Evolutionary conservation across 2,888 invertebrate species (phyloP).

Genomic region (Thymelicus acteon): DNA sequence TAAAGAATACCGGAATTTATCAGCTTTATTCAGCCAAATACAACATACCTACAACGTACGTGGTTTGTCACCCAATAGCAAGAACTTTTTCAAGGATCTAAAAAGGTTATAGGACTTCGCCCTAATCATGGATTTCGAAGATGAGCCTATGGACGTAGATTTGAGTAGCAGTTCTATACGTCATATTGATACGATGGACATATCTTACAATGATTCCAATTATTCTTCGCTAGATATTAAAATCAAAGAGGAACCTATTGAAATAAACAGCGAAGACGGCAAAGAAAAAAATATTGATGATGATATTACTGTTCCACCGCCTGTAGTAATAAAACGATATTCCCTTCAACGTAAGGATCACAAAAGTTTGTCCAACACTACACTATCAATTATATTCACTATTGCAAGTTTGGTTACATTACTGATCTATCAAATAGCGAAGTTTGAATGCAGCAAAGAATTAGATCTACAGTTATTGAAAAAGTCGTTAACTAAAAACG

Average conservation of each 20-base stretch:
- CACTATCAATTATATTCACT: constrained; percentile 14
- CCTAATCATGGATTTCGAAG: constrained; percentile 19
- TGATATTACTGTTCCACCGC: neutral
- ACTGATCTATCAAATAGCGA: constrained; percentile 46
- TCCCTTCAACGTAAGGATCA: constrained; percentile 14
- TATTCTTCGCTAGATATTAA: constrained; percentile 35
- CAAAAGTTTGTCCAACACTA: constrained; percentile 9
- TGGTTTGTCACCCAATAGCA: too few species aligned
- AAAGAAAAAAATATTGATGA: constrained; percentile 44
- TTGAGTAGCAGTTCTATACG: constrained; percentile 60
- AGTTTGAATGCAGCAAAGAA: constrained; percentile 59
- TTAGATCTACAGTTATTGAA: constrained; percentile 53
- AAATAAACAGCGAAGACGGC: constrained; percentile 39
- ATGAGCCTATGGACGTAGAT: constrained; percentile 78
- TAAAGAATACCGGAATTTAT: too few species aligned
- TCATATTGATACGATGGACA: constrained; percentile 58
- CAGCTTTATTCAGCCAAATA: too few species aligned
- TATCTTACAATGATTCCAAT: constrained; percentile 55
- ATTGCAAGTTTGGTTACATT: constrained; percentile 8
- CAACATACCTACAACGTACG: too few species aligned
- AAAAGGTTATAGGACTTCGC: too few species aligned
- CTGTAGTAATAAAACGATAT: constrained; percentile 26
- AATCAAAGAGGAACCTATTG: constrained; percentile 25
- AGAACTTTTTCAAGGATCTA: too few species aligned
- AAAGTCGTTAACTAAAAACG: constrained; percentile 51